These are phyloP conservation scores for Cephalopholis sonnerati DNA, from an alignment of 2,113 vertebrate genomes.

Conservation along the genomic window DNA sequence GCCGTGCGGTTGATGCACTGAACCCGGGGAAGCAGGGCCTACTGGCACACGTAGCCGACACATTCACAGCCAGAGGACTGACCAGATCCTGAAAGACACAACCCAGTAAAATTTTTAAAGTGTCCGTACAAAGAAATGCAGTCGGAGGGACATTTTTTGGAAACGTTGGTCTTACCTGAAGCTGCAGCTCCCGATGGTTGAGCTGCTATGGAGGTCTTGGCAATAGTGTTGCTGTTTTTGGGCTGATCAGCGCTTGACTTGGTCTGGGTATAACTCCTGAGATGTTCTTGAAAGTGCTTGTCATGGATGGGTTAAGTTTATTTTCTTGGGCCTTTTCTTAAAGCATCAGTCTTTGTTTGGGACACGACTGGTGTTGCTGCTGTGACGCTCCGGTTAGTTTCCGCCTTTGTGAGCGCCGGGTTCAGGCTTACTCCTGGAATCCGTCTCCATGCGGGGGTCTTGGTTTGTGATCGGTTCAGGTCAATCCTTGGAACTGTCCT, in stretches of 20 bases:
- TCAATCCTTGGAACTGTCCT: not conserved
- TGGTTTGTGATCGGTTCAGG: not conserved
- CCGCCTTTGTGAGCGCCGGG: not conserved
- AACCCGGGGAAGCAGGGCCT: slow-evolving; percentile 86
- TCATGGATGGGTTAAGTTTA: not conserved
- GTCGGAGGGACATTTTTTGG: not conserved
- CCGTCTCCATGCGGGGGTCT: slow-evolving; percentile 17
- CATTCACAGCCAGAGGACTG: slow-evolving; percentile 5
- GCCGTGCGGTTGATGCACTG: slow-evolving; percentile 82
- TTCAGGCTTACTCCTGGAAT: slow-evolving; percentile 24
- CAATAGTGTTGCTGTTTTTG: slow-evolving; percentile 8
- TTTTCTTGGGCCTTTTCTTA: not conserved
- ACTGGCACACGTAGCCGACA: slow-evolving; percentile 77
- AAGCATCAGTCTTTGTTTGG: not conserved
- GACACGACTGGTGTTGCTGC: not conserved
- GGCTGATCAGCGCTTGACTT: not conserved
- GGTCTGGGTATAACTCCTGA: not conserved
- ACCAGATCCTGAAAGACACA: slow-evolving; percentile 22
- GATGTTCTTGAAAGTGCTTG: not conserved
- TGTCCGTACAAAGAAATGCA: not conserved
- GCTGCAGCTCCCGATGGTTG: not conserved
- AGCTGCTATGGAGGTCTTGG: not conserved
- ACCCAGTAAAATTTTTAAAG: not conserved
- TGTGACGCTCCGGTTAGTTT: not conserved
- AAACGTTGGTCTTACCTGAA: slow-evolving; percentile 31